Base-by-base conservation (phyloP, 2,888 invertebrate genomes). In the Yponomeuta evonymella region DNA sequence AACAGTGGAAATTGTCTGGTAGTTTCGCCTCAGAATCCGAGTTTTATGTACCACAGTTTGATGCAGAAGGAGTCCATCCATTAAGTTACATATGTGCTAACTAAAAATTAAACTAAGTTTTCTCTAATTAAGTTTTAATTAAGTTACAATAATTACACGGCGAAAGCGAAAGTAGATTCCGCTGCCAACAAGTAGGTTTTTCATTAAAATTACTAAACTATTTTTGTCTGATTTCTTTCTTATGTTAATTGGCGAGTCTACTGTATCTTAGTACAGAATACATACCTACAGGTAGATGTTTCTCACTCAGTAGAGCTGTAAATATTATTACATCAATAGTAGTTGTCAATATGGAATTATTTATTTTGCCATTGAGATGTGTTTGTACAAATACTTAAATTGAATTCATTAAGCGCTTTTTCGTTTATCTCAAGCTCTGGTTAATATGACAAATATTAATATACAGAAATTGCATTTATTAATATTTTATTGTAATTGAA, bases 141-240 rank as follows among this genome's bases (percentile, higher is more conserved):
- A 48, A 36, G 36, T 67, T 67, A 67, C 48, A 23, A 67, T 43
- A 67, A 67, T 67, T 43, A 48, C 48, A 48, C 29, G 48, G 67
- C 67, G 67, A 67, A 67, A 67, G 67, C 48, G 67, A 67, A 67
- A 67, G 67, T 43, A 23, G 67, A n/a, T 43, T 67, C 23, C 12
- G 67, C 48, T n/a, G 51, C 51, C 51, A 58, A 58, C 51, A 58
- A 58, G 51, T 58, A 58, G 51, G 51, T 58, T 58, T 58, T 58
- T 58, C 51, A 15, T 58, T 58, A 58, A 58, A 58, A 58, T 58
- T 58, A 58, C 51, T 58, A 58, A 15, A 58, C 51, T 58, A 58
- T 58, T 58, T 58, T 58, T 58, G 51, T 58, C 51, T 58, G 51
- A 58, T 15, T 58, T 58, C 51, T 58, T 15, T 15, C 12, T 43